These are phyloP conservation scores for Lagopus muta DNA, from an alignment of 2,113 vertebrate species.

Conservation along the genomic window DNA sequence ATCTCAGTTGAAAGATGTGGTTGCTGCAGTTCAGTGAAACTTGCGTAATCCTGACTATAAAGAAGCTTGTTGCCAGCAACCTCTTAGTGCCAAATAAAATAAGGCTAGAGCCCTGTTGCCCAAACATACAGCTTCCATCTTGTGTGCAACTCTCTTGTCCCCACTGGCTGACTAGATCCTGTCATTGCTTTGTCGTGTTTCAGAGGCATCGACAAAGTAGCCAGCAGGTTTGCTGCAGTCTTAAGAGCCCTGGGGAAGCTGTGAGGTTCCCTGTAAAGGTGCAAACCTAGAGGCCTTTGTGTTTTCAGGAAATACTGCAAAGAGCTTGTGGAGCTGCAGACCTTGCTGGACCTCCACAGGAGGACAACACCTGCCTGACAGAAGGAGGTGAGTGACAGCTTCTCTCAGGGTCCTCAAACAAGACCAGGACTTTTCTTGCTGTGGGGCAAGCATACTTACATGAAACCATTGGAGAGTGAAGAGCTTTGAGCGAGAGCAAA, in stretches of 20 bases:
- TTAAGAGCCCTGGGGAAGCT: background rate
- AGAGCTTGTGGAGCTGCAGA: conserved; percentile 35
- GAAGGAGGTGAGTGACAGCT: conserved; percentile 59
- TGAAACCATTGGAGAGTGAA: background rate
- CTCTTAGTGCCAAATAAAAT: background rate
- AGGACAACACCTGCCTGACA: background rate
- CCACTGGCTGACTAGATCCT: background rate
- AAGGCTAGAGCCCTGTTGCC: background rate
- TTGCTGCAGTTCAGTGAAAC: conserved; percentile 13
- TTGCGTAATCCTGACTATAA: background rate
- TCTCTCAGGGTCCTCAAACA: background rate
- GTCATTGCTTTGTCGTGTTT: background rate
- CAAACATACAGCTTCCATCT: background rate
- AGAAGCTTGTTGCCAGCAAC: background rate
- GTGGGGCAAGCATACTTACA: background rate
- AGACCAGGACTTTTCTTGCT: background rate
- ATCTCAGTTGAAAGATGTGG: background rate
- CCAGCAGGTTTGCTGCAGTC: background rate
- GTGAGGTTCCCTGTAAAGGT: background rate
- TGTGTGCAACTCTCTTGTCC: background rate
- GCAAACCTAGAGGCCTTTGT: background rate
- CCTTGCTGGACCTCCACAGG: background rate
- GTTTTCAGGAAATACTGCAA: conserved; percentile 67
- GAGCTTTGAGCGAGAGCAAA: background rate
- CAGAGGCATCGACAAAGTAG: background rate